These are phyloP conservation scores for Zhuqinia jingwanae DNA, from an alignment of 2,888 invertebrate genomes.

Conservation along the genomic window DNA sequence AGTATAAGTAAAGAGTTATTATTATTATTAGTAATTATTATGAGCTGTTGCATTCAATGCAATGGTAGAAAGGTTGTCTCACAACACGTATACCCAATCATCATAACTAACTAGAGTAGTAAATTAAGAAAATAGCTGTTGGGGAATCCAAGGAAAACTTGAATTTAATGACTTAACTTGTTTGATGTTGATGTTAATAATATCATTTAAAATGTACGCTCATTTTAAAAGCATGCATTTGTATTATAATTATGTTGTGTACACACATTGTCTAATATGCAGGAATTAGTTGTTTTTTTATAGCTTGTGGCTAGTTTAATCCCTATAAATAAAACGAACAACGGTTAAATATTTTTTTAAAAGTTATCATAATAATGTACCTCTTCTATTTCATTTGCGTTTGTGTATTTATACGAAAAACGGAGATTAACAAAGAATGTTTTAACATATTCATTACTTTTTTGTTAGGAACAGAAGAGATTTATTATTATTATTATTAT, in stretches of 20 bases:
- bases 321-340: neutral
- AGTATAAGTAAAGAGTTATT: too few species aligned
- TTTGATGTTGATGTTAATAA: slow-evolving; percentile 19
- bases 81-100: neutral
- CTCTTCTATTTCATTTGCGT: neutral
- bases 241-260: neutral
- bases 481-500: slow-evolving; percentile 19
- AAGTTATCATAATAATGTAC: neutral
- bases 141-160: slow-evolving; percentile 16
- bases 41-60: too few species aligned
- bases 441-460: slow-evolving; percentile 34
- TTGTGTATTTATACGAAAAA: neutral
- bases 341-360: slow-evolving; percentile 26
- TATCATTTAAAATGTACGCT: slow-evolving; percentile 18
- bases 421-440: neutral
- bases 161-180: slow-evolving; percentile 37
- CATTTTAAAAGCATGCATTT: too few species aligned
- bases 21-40: slow-evolving; percentile 24
- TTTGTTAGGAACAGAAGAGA: slow-evolving; percentile 12
- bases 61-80: slow-evolving; percentile 6
- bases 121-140: slow-evolving; percentile 11
- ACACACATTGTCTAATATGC: neutral
- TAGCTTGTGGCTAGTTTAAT: neutral
- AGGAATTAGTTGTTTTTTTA: neutral
- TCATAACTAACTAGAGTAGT: neutral